A percentile compares a stretch with the other conserved stretches of the same genome.
Conservation (phyloP, 2,888 invertebrate species). For the Drosophila formosana region DNA sequence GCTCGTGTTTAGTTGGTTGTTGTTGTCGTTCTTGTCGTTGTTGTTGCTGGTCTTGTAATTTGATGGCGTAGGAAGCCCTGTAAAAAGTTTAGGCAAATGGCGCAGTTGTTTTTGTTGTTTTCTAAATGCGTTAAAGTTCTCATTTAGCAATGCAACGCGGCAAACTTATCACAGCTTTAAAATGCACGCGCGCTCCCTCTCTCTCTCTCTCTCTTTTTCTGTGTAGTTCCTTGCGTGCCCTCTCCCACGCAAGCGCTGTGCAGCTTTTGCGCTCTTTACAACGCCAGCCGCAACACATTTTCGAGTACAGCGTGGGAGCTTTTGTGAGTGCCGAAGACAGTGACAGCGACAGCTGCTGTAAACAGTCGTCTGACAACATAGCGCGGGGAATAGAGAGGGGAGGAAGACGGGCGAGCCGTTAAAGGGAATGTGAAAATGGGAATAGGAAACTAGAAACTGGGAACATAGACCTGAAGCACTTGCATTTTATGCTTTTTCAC, state of each 20-base stretch:
- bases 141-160: conserved; percentile 51
- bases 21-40: conserved; percentile 32
- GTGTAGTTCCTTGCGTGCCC: background rate
- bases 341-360: conserved; percentile 68
- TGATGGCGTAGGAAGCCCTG: conserved; percentile 53
- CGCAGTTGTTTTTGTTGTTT: conserved; percentile 32
- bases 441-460: conserved; percentile 15
- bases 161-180: conserved; percentile 40
- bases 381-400: background rate
- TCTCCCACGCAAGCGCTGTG: conserved; percentile 36
- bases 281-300: conserved; percentile 72
- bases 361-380: conserved; percentile 41
- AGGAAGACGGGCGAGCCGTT: background rate
- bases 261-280: background rate
- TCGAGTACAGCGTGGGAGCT: conserved; percentile 62
- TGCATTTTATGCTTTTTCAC: conserved; percentile 34
- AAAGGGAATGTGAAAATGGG: background rate
- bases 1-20: conserved; percentile 13
- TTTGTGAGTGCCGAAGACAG: conserved; percentile 27
- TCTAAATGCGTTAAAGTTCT: conserved; percentile 22
- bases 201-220: background rate
- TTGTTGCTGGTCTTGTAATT: conserved; percentile 27
- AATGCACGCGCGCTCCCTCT: conserved; percentile 40
- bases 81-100: conserved; percentile 44
- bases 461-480: conserved; percentile 23